Conservation (phyloP, 2,113 vertebrate species). For the Sigmodon hispidus region DNA sequence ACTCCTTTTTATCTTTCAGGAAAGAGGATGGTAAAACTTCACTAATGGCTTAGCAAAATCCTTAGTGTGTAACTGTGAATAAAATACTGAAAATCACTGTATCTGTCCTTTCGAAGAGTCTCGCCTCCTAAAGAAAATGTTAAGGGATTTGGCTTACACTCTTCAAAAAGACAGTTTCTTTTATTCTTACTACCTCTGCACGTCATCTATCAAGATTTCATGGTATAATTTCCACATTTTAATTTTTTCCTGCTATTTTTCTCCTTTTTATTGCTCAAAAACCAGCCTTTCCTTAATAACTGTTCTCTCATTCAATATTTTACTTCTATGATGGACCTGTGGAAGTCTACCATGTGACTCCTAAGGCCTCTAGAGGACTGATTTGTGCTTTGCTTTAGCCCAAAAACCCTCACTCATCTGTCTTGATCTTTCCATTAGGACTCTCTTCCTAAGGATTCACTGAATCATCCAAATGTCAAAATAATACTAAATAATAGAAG, state of each 20-base stretch:
- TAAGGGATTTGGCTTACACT: neutral
- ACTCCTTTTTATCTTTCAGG: conserved; percentile 39
- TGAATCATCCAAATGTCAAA: neutral
- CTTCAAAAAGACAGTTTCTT: conserved; percentile 30
- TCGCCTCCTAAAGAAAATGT: conserved; percentile 22
- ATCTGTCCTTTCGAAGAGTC: neutral
- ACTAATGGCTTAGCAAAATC: conserved; percentile 40
- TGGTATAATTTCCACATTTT: conserved; percentile 43
- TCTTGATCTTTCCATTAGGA: neutral
- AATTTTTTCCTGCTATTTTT: conserved; percentile 14
- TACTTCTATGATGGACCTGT: neutral
- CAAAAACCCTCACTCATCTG: neutral
- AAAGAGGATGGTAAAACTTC: conserved; percentile 47
- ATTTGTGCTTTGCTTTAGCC: neutral
- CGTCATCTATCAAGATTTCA: conserved; percentile 10
- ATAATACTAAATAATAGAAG: neutral
- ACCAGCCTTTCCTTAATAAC: conserved; percentile 4
- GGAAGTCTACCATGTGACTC: neutral
- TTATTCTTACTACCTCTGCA: conserved; percentile 44
- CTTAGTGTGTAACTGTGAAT: neutral
- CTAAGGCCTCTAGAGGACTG: neutral
- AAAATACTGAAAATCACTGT: conserved; percentile 10
- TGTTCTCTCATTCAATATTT: conserved; percentile 22
- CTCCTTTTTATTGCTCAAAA: neutral
- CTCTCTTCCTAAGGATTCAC: neutral